Base-by-base conservation (phyloP, 2,797 vertebrate species). In the Borostomias antarcticus region DNA sequence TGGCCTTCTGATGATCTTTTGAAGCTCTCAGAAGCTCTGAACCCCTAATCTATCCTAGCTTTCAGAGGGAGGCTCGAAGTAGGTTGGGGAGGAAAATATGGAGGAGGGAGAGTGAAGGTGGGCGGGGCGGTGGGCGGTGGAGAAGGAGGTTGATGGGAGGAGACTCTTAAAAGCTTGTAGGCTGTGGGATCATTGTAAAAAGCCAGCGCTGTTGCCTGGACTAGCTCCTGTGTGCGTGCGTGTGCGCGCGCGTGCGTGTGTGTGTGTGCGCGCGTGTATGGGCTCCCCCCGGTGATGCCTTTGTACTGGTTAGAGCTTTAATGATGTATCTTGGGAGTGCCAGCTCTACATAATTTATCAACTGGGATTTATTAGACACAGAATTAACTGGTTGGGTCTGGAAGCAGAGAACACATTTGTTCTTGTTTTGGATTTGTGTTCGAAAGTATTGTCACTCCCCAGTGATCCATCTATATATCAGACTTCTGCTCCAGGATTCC, bases 341-440 rank as follows among this genome's bases (percentile, higher is more conserved):
- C 33, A 54, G 56, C 62, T 75, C 70, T 89, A 73, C 81, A 88
- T 89, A 81, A 89, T 90, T 87, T 77, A 89, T 89, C 73, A 89
- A 84, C 58, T 70, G 75, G 74, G 75, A 86, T 85, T 87, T 87
- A 88, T 89, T 78, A 89, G 78, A 75, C 4, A 58, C 83, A 79
- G 74, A 76, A 82, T 87, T 77, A 86, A 80, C 67, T 74, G 65
- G 76, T 76, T 23, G 72, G 29, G 52, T 57, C 45, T 19, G 56
- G 15, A 72, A 70, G 70, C 30, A 9, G 65, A 48, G 65, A 56
- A 57, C 70, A 58, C 62, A 67, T 84, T 82, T 69, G 62, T 73
- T 76, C 71, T 82, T 74, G 74, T 81, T 77, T 78, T 77, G 66
- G 66, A 74, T 77, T 70, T 79, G 68, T 82, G 75, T 74, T 65